A percentile compares a stretch with the other conserved stretches of the same genome.
Conservation (phyloP, 2,888 invertebrate genomes). For the Himalopsyche japonica region DNA sequence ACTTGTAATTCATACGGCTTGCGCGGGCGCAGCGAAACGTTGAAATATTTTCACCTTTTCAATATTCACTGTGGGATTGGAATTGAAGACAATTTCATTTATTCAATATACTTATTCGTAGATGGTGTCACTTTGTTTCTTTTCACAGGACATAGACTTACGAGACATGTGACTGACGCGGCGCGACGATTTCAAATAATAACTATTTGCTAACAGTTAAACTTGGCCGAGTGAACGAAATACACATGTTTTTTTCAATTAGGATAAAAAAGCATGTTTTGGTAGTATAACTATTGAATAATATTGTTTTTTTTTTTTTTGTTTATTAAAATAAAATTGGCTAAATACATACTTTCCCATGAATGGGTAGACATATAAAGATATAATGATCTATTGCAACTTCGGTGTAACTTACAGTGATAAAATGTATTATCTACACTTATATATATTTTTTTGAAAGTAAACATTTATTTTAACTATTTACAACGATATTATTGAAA, state of each 20-base stretch:
- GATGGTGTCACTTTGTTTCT: neutral
- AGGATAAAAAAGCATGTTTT: too few species aligned
- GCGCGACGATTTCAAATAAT: neutral
- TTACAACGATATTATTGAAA: too few species aligned
- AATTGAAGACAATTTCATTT: slow-evolving; percentile 16
- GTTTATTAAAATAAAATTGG: too few species aligned
- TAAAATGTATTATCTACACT: too few species aligned
- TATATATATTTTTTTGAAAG: too few species aligned
- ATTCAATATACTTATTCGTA: slow-evolving; percentile 14
- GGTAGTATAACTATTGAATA: too few species aligned
- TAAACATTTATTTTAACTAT: too few species aligned
- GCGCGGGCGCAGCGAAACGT: slow-evolving; percentile 32
- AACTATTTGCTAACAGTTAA: neutral
- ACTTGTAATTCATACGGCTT: slow-evolving; percentile 25
- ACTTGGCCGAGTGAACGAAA: neutral
- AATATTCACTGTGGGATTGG: slow-evolving; percentile 24
- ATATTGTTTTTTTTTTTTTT: too few species aligned
- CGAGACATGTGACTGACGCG: neutral
- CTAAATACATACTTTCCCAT: too few species aligned
- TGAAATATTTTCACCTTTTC: slow-evolving; percentile 40
- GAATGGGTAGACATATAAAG: too few species aligned
- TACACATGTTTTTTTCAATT: neutral
- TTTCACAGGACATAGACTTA: neutral
- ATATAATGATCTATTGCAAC: too few species aligned
- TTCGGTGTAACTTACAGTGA: too few species aligned